Conservation (phyloP, 2,888 invertebrate species). For the Eustalomyia histrio region DNA sequence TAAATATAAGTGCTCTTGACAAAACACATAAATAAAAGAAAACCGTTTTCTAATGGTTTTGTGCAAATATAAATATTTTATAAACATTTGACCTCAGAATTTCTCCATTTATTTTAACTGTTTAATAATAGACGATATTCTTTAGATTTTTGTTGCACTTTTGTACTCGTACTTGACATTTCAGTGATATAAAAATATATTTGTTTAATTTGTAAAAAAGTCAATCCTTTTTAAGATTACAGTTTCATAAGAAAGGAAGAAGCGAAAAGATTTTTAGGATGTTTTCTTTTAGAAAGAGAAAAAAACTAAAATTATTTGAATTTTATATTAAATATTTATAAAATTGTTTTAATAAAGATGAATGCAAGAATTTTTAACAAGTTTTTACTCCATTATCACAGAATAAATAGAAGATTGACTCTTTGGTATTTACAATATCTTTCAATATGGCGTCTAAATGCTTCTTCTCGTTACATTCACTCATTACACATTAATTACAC, state of each 20-base stretch:
- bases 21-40: background rate
- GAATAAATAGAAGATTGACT: too few relatives aligned
- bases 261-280: background rate
- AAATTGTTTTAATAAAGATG: too few relatives aligned
- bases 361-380: too few relatives aligned
- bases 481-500: too few relatives aligned
- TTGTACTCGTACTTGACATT: constrained; percentile 26
- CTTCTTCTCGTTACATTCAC: too few relatives aligned
- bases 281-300: background rate
- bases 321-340: too few relatives aligned
- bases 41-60: background rate
- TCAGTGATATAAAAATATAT: constrained; percentile 35
- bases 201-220: constrained; percentile 39
- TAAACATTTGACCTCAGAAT: background rate
- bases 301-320: background rate
- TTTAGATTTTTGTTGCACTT: background rate
- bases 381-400: too few relatives aligned
- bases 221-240: constrained; percentile 15
- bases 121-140: background rate
- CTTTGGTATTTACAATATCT: too few relatives aligned
- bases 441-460: too few relatives aligned
- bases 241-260: background rate
- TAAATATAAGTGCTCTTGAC: background rate
- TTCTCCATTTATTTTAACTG: background rate
- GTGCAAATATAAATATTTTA: background rate